Conservation (phyloP, 2,113 vertebrate genomes). For the Hiodon alosoides region DNA sequence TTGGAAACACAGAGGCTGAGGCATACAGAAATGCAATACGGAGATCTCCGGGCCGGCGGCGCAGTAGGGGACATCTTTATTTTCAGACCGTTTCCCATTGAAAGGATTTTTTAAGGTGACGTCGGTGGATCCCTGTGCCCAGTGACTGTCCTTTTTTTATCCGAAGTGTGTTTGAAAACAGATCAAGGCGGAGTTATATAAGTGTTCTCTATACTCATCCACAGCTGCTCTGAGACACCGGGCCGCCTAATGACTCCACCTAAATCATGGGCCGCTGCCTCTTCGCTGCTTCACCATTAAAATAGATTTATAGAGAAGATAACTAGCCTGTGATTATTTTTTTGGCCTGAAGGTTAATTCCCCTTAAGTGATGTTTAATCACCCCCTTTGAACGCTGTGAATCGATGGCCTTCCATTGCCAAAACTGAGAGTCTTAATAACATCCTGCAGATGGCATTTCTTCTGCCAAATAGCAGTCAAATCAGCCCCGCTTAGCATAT, state of each 20-base stretch:
- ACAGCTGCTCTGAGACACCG: background rate
- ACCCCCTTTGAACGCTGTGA: conserved; percentile 11
- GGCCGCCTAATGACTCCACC: background rate
- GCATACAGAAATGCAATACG: too few relatives aligned
- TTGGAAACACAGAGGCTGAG: background rate
- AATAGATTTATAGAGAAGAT: conserved; percentile 21
- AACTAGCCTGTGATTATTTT: conserved; percentile 7
- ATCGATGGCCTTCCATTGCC: conserved; percentile 16
- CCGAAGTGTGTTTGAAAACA: background rate
- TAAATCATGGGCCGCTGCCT: background rate
- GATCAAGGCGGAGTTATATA: conserved; percentile 2
- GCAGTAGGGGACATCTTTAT: background rate
- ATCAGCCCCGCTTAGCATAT: too few relatives aligned
- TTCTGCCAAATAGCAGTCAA: background rate
- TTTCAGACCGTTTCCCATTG: background rate
- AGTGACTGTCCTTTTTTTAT: background rate
- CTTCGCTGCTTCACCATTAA: conserved; percentile 14
- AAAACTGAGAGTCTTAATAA: conserved; percentile 8
- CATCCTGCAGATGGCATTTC: background rate
- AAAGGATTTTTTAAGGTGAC: background rate
- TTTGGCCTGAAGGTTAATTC: conserved; percentile 24
- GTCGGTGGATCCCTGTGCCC: background rate
- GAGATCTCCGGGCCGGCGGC: background rate
- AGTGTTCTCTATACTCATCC: background rate
- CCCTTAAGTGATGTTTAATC: conserved; percentile 29